A percentile compares a stretch with the other conserved stretches of the same genome.
These are phyloP conservation scores for Epinotia ramella DNA, from an alignment of 2,888 invertebrate species.

Conservation along the genomic window DNA sequence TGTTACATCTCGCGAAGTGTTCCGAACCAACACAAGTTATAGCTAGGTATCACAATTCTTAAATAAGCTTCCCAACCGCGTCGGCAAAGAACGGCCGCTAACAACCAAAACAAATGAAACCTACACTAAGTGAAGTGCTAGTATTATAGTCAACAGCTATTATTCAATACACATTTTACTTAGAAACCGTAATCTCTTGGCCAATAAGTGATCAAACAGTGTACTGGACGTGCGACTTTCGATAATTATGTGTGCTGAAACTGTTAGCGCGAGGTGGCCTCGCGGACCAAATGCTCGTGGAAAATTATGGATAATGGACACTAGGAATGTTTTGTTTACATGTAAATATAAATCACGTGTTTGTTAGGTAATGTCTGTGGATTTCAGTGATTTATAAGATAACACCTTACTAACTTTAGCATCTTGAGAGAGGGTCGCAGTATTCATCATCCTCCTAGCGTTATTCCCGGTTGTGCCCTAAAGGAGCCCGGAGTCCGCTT, in stretches of 20 bases:
- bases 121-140: constrained; percentile 33
- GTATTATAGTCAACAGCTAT: constrained; percentile 39
- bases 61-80: constrained; percentile 1
- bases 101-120: constrained; percentile 34
- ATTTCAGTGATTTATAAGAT: too few species aligned
- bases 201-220: constrained; percentile 78
- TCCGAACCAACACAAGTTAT: too few species aligned
- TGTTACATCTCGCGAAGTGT: too few species aligned
- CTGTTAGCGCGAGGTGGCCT: constrained; percentile 73
- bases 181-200: constrained; percentile 56
- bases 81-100: constrained; percentile 13
- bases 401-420: too few species aligned
- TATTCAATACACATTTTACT: constrained; percentile 47
- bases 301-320: constrained; percentile 53
- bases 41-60: too few species aligned
- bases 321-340: constrained; percentile 23
- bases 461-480: too few species aligned
- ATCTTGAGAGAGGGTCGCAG: too few species aligned
- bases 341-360: constrained; percentile 16
- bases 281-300: constrained; percentile 55
- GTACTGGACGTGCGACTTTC: constrained; percentile 75
- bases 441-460: too few species aligned
- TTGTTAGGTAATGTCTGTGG: background rate
- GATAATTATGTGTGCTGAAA: constrained; percentile 82
- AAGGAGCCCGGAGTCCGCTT: too few species aligned